Evolutionary conservation across 1,140 invertebrate genomes (phyloP).

Genomic region (Phymorhynchus buccinoides): DNA sequence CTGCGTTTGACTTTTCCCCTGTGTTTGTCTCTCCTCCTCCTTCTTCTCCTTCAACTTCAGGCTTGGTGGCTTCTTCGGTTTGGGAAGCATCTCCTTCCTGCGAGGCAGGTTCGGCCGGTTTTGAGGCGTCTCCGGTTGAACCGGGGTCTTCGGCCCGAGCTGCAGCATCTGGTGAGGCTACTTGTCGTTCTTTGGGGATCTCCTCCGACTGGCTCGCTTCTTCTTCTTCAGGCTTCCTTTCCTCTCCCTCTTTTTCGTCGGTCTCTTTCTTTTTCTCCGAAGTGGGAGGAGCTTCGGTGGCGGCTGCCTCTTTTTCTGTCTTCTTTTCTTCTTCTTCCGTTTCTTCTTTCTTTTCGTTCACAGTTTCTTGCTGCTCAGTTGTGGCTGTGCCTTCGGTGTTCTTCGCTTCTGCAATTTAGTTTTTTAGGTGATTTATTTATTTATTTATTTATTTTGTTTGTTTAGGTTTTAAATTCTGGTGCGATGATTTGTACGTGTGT

Average conservation of each 20-base stretch:
- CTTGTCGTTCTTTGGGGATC: not conserved
- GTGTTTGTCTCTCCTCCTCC: not conserved
- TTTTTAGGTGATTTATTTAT: no score
- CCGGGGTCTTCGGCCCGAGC: not conserved
- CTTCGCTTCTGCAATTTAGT: constrained; percentile 6
- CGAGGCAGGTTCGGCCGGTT: not conserved
- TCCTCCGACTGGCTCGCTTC: not conserved
- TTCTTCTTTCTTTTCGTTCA: not conserved
- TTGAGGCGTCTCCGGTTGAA: not conserved
- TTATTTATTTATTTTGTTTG: no score
- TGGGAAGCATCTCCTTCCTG: constrained; percentile 8
- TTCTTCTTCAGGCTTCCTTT: constrained; percentile 36
- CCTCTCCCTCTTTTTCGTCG: not conserved
- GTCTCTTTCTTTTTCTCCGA: not conserved
- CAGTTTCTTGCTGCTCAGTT: constrained; percentile 34
- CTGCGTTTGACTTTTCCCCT: not conserved
- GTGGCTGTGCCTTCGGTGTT: constrained; percentile 22
- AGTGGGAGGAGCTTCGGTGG: constrained; percentile 20
- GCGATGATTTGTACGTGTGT: no score
- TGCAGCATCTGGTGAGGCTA: not conserved
- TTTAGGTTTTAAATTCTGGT: no score
- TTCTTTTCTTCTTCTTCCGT: not conserved
- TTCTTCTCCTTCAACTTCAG: not conserved
- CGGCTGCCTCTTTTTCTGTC: constrained; percentile 37
- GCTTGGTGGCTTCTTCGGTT: not conserved